Conservation (phyloP, 2,797 vertebrate genomes). For the Argyrosomus regius region DNA sequence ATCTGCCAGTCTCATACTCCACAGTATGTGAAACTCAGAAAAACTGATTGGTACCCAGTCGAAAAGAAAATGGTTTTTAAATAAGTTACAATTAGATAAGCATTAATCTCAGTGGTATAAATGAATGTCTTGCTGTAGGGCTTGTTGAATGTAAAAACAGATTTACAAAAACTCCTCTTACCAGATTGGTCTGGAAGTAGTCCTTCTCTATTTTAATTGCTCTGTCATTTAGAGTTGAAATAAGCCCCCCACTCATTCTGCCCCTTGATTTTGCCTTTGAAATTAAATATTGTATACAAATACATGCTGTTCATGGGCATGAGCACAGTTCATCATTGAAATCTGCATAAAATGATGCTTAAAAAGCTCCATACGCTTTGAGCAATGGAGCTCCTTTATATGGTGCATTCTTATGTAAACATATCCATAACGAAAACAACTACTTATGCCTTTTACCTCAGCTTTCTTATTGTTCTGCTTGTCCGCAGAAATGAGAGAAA, state of each 20-base stretch:
- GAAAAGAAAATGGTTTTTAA: conserved; percentile 92
- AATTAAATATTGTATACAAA: conserved; percentile 87
- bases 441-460: conserved; percentile 74
- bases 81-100: conserved; percentile 93
- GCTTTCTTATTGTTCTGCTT: conserved; percentile 72
- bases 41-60: conserved; percentile 89
- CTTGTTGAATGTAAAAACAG: conserved; percentile 92
- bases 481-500: conserved; percentile 78
- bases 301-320: conserved; percentile 81
- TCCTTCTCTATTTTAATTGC: conserved; percentile 89
- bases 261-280: conserved; percentile 85
- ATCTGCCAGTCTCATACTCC: conserved; percentile 68
- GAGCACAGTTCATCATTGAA: conserved; percentile 78
- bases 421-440: conserved; percentile 84
- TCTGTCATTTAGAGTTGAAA: conserved; percentile 88
- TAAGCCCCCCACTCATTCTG: conserved; percentile 67
- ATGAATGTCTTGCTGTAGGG: conserved; percentile 92
- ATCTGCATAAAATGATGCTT: conserved; percentile 85
- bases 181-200: conserved; percentile 87
- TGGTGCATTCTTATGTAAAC: conserved; percentile 78
- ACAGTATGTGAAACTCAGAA: conserved; percentile 76
- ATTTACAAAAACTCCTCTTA: conserved; percentile 89
- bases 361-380: conserved; percentile 81
- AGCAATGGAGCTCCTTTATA: conserved; percentile 74
- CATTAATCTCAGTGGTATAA: conserved; percentile 92